Evolutionary conservation across 2,113 vertebrate genomes (phyloP).

Genomic region (Pelecanus crispus): DNA sequence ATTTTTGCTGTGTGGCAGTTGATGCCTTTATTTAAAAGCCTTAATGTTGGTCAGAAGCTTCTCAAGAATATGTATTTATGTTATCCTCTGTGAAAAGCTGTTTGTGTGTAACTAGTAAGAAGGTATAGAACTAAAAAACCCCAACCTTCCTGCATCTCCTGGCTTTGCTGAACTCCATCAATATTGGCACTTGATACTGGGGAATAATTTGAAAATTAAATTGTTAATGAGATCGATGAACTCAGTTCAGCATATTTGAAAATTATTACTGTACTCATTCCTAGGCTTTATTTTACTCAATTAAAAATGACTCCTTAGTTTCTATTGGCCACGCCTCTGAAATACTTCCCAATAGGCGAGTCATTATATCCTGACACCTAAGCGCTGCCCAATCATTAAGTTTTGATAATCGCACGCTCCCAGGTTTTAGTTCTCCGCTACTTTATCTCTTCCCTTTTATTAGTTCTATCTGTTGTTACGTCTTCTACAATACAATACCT

Average conservation of each 20-base stretch:
- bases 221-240: neutral
- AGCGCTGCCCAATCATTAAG: neutral
- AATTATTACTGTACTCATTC: neutral
- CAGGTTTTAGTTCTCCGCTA: neutral
- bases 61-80: neutral
- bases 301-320: slow-evolving; percentile 49
- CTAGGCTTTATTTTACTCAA: slow-evolving; percentile 1
- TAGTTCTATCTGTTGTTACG: neutral
- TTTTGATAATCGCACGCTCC: neutral
- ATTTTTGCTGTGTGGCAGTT: neutral
- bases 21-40: slow-evolving; percentile 13
- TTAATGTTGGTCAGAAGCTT: neutral
- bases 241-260: neutral
- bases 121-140: neutral
- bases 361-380: neutral
- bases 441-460: neutral
- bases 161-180: neutral
- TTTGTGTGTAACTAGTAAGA: neutral
- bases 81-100: neutral
- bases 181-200: neutral
- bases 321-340: slow-evolving; percentile 12
- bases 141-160: neutral
- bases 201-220: neutral
- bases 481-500: neutral
- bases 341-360: neutral